Evolutionary conservation across 2,888 invertebrate species (phyloP), one percentile per base, ranked within the genome.

Genomic region (Notodonta ziczac): DNA sequence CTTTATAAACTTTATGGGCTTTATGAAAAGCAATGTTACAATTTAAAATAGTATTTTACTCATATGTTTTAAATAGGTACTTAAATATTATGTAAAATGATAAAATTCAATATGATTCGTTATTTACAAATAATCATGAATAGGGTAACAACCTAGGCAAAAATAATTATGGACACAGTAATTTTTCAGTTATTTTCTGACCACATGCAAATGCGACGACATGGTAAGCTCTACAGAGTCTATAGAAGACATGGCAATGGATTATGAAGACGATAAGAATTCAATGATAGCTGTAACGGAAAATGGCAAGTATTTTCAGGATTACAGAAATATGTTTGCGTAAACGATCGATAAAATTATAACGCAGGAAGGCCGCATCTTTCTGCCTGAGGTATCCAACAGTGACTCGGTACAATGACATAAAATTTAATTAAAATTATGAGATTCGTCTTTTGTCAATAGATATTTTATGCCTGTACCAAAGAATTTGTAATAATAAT

Each of bases 191-290:
- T 57, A 35, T 58, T 57, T 59, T 13, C 13, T 57, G 51, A 48
- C 7, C 32, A 48, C 13, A 1, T 48, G 10, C 65, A 58, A 57
- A 46, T 58, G 75, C 59, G 9, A 50, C n/a, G 16, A 59, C 57
- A 8, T 53, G 35, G 69, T 61, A 24, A 70, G 65, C 59, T 61
- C 70, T 4, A 85, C 85, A 2, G 82, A 82, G 64, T 83, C 89
- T 24, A 79, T 91, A 61, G 88, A 90, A 71, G 86, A 88, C 12
- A 76, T 92, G 67, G 78, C 78, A 52, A 54, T 82, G 10, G 77
- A 84, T 35, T 90, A 91, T 65, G 91, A 91, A 77, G 90, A 92
- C 61, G 93, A 93, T 59, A 89, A 86, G 74, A 93, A 93, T 76
- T 87, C 91, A 39, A 87, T 91, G 85, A 87, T 92, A 58, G 86